These are phyloP conservation scores for Caerostris darwini DNA, from an alignment of 1,140 invertebrate genomes.

Conservation along the genomic window DNA sequence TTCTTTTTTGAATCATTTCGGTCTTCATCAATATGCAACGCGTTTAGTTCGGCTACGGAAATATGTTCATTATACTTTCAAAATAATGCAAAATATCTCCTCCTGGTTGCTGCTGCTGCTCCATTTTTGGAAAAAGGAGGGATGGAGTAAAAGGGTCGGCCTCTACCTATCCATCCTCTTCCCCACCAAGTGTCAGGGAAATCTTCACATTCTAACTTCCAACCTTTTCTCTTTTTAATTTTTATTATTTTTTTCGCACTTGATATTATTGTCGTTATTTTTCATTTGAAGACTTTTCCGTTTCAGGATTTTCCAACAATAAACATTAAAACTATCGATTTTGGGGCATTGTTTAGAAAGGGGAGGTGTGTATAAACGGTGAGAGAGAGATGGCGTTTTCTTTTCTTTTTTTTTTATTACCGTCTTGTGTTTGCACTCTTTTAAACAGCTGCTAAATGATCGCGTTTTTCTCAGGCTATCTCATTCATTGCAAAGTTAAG, in stretches of 20 bases:
- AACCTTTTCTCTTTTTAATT: background rate
- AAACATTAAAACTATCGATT: slow-evolving; percentile 58
- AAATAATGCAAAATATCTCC: slow-evolving; percentile 61
- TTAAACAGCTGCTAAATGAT: slow-evolving; percentile 45
- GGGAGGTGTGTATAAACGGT: background rate
- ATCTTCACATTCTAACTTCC: slow-evolving; percentile 60
- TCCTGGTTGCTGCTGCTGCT: background rate
- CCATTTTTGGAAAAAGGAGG: background rate
- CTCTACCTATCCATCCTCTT: slow-evolving; percentile 12
- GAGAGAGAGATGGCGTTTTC: background rate
- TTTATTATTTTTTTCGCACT: background rate
- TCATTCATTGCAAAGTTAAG: slow-evolving; percentile 36
- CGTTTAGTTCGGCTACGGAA: slow-evolving; percentile 28
- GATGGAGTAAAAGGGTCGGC: background rate
- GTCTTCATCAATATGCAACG: slow-evolving; percentile 60
- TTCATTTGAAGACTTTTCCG: slow-evolving; percentile 18
- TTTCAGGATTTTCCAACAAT: slow-evolving; percentile 51
- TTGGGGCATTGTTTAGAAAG: slow-evolving; percentile 9
- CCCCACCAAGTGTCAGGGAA: slow-evolving; percentile 17
- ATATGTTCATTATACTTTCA: slow-evolving; percentile 67
- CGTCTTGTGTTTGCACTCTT: background rate
- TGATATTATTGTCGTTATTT: slow-evolving; percentile 19
- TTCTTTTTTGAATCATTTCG: slow-evolving; percentile 21
- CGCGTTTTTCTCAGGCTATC: slow-evolving; percentile 38
- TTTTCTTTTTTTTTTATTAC: background rate